A percentile compares a stretch with the other conserved stretches of the same genome.
Conservation (phyloP, 2,888 invertebrate species). For the Drosophila falleni region DNA sequence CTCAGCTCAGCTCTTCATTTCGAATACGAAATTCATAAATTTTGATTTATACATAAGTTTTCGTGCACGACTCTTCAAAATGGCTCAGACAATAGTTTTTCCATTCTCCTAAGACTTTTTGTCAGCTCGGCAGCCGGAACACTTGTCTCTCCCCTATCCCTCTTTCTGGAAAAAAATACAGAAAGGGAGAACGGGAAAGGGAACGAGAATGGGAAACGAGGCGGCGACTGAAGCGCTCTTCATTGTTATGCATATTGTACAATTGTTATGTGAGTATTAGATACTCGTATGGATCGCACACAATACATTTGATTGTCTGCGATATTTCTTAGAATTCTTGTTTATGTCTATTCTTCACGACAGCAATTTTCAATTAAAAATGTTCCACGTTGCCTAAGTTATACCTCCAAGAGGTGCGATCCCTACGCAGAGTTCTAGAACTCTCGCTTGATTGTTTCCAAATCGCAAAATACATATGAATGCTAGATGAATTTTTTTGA, state of each 20-base stretch:
- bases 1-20: constrained; percentile 55
- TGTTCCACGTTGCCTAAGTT: constrained; percentile 23
- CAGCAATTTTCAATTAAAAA: constrained; percentile 78
- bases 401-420: constrained; percentile 45
- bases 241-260: constrained; percentile 80
- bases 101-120: constrained; percentile 60
- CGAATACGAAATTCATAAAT: constrained; percentile 72
- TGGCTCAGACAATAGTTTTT: constrained; percentile 73
- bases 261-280: constrained; percentile 75
- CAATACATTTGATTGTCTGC: constrained; percentile 69
- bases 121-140: constrained; percentile 67
- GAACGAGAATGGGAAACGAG: constrained; percentile 52
- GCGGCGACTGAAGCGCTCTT: constrained; percentile 41
- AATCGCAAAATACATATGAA: constrained; percentile 26
- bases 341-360: constrained; percentile 74
- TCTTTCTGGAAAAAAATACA: constrained; percentile 4
- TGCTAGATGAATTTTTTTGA: constrained; percentile 5
- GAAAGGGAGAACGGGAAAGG: constrained; percentile 16
- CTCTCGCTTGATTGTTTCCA: constrained; percentile 35
- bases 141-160: constrained; percentile 54
- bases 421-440: neutral
- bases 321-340: constrained; percentile 67
- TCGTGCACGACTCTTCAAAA: constrained; percentile 53
- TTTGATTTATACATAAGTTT: constrained; percentile 72
- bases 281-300: constrained; percentile 38